These are phyloP conservation scores for Rhodeus uyekii DNA, from an alignment of 2,797 vertebrate species.

Conservation along the genomic window DNA sequence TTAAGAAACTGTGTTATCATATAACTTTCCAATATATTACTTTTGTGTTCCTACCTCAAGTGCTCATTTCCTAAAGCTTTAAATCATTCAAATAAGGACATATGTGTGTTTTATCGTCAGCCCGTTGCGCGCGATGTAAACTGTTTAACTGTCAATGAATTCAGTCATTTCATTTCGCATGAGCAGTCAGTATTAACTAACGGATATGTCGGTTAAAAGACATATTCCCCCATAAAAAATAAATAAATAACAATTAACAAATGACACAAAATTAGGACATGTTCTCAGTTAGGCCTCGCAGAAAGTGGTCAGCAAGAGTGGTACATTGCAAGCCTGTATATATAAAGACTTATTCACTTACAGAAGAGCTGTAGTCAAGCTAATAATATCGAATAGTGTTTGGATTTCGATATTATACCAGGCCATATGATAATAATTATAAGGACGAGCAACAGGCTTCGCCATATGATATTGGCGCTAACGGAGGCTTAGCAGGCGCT, in stretches of 20 bases:
- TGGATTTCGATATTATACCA: neutral
- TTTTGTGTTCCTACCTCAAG: too few relatives aligned
- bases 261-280: too few relatives aligned
- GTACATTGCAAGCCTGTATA: neutral
- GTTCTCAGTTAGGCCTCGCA: neutral
- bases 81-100: too few relatives aligned
- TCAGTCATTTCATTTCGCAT: neutral
- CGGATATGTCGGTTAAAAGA: neutral
- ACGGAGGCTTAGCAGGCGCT: conserved; percentile 39
- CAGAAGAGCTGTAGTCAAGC: neutral
- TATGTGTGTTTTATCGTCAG: neutral
- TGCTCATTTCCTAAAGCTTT: too few relatives aligned
- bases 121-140: neutral
- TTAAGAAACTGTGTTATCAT: too few relatives aligned
- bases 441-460: conserved; percentile 8
- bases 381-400: neutral
- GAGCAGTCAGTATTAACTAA: neutral
- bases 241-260: neutral
- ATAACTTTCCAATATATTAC: too few relatives aligned
- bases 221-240: neutral
- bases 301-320: neutral
- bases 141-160: neutral
- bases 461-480: neutral
- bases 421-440: neutral
- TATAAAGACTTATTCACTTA: neutral